Percentiles rank a stretch among this genome's conserved stretches.
Evolutionary conservation across 2,797 vertebrate species (phyloP).

Genomic region (Chiloscyllium punctatum): DNA sequence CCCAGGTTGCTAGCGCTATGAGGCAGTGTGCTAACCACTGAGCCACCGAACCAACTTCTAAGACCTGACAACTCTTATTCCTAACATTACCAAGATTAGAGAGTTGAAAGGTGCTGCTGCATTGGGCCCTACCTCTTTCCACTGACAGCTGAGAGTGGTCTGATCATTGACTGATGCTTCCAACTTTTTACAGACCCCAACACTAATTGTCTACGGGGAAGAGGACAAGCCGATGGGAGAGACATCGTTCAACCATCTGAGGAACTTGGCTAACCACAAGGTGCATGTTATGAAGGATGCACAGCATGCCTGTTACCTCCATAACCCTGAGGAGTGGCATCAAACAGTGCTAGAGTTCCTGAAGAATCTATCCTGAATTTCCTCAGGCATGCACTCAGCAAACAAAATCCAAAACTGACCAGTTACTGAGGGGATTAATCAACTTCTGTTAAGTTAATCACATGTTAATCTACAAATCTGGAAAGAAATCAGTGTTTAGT

Average conservation of each 20-base stretch:
- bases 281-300: slow-evolving; percentile 80
- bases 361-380: slow-evolving; percentile 54
- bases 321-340: slow-evolving; percentile 83
- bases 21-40: neutral
- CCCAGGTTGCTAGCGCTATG: too few relatives aligned
- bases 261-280: slow-evolving; percentile 71
- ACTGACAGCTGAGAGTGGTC: neutral
- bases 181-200: neutral
- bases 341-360: slow-evolving; percentile 71
- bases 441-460: neutral
- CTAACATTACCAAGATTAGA: neutral
- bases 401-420: neutral
- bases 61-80: neutral
- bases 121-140: too few relatives aligned
- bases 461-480: neutral
- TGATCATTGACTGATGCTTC: neutral
- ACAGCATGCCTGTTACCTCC: slow-evolving; percentile 88
- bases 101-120: neutral
- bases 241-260: slow-evolving; percentile 71
- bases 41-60: too few relatives aligned
- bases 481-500: neutral
- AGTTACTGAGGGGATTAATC: neutral
- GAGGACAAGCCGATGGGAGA: slow-evolving; percentile 75
- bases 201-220: slow-evolving; percentile 78
- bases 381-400: neutral